Evolutionary conservation across 1,140 invertebrate genomes (phyloP), one percentile per base, ranked within the genome.

Genomic region (Magallana ariakensis): DNA sequence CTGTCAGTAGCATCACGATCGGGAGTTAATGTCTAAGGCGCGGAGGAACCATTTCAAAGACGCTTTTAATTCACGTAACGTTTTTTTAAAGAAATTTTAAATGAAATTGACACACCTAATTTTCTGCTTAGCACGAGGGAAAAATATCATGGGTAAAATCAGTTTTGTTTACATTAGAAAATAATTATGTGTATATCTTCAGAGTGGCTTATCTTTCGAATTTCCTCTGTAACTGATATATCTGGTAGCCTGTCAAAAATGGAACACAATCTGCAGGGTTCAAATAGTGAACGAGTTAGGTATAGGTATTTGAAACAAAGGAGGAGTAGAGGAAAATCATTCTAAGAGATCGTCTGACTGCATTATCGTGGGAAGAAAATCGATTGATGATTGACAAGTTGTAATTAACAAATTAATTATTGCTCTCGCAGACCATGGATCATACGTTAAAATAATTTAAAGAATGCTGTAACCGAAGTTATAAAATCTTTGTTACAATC

Each of bases 371-470:
- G 33, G 5, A 46, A 46, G 26, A 26, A 26, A 33, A 13, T 26
- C 33, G 22, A 75, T 8, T 26, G 22, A 10, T 6, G 22, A 75
- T 75, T 75, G 66, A 75, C 66, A 75, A 26, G 66, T 75, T 75
- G 66, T 33, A 75, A 75, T 75, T 75, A 75, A 22, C 66, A 75
- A 19, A 75, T n/a, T 46, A 26, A 75, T 75, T 75, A 75, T 75
- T 19, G 22, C 22, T 22, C 9, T 75, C 3, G 19, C 22, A 75
- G 66, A 11, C 22, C 22, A 13, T 1, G 22, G 22, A n/a, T 46
- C 33, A 46, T 5, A 46, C 33, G 33, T 46, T 46, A 46, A 46
- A 46, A 46, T 46, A 2, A 46, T 46, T 46, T 46, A 46, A 46
- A 46, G 3, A 46, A 46, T 46, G 33, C 2, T 46, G 33, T 46